A percentile compares a stretch with the other conserved stretches of the same genome.
phyloP scores from a whole-genome alignment of 2,888 invertebrate genomes.

The Zygogramma bicolorata region DNA sequence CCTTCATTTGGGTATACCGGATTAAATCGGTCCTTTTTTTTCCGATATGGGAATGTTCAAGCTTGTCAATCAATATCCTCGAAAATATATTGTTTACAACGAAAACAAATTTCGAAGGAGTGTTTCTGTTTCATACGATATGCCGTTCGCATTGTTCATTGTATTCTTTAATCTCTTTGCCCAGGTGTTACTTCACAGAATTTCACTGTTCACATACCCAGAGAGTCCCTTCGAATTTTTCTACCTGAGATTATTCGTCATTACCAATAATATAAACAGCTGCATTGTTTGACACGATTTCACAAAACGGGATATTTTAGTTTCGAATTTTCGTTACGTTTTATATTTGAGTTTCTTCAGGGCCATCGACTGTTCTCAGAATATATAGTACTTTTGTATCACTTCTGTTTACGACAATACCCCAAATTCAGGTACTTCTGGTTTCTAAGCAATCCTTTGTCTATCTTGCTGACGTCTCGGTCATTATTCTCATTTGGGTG shows the following conservation, averaged over 20 bases:
- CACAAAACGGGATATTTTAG: slow-evolving; percentile 54
- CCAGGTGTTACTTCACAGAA: slow-evolving; percentile 54
- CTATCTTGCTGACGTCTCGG: no score
- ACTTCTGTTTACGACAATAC: not conserved
- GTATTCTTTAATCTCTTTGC: slow-evolving; percentile 46
- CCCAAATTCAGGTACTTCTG: no score
- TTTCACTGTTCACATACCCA: slow-evolving; percentile 50
- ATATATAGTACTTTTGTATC: slow-evolving; percentile 23
- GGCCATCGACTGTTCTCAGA: slow-evolving; percentile 37
- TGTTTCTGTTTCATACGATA: slow-evolving; percentile 40
- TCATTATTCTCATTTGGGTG: no score
- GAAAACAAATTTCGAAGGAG: not conserved
- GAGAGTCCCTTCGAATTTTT: slow-evolving; percentile 48
- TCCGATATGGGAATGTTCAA: no score
- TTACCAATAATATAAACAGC: slow-evolving; percentile 59
- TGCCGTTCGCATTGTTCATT: slow-evolving; percentile 46
- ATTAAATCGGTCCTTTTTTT: no score
- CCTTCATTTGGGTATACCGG: no score
- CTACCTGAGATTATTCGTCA: slow-evolving; percentile 61
- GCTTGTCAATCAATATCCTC: not conserved
- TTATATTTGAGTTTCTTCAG: slow-evolving; percentile 30
- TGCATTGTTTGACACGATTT: slow-evolving; percentile 59
- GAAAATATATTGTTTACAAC: not conserved
- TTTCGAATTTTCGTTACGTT: slow-evolving; percentile 46
- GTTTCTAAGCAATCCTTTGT: no score